Conservation (phyloP, 2,113 vertebrate genomes). For the Mirza zaza region DNA sequence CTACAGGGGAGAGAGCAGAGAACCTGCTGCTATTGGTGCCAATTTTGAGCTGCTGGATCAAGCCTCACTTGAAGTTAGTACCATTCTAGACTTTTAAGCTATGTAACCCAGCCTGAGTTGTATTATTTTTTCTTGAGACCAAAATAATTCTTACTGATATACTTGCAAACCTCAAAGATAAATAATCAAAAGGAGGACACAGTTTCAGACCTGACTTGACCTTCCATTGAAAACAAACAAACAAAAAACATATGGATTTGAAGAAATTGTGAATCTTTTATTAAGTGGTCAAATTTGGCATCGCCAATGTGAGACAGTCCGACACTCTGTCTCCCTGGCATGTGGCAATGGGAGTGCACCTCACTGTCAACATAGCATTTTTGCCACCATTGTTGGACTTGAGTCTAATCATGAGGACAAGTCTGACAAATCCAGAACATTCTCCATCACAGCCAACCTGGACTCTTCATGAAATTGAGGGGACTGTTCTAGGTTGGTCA, state of each 20-base stretch:
- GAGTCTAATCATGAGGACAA: neutral
- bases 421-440: neutral
- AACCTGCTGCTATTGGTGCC: neutral
- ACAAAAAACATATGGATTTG: neutral
- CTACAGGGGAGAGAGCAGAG: neutral
- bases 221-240: neutral
- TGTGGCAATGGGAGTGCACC: neutral
- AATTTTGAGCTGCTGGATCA: neutral
- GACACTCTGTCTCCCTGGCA: neutral
- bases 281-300: neutral
- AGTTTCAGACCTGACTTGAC: neutral
- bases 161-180: neutral
- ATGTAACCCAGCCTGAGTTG: neutral
- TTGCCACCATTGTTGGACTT: neutral
- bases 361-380: neutral
- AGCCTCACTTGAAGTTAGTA: neutral
- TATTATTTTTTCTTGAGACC: neutral
- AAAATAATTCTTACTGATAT: neutral
- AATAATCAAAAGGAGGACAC: neutral
- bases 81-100: neutral
- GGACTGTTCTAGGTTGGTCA: neutral
- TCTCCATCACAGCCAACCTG: neutral
- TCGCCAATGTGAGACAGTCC: neutral
- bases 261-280: neutral
- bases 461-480: neutral